Evolutionary conservation across 2,888 invertebrate species (phyloP), one percentile per base, ranked within the genome.

Genomic region (Calliphora vomitoria): DNA sequence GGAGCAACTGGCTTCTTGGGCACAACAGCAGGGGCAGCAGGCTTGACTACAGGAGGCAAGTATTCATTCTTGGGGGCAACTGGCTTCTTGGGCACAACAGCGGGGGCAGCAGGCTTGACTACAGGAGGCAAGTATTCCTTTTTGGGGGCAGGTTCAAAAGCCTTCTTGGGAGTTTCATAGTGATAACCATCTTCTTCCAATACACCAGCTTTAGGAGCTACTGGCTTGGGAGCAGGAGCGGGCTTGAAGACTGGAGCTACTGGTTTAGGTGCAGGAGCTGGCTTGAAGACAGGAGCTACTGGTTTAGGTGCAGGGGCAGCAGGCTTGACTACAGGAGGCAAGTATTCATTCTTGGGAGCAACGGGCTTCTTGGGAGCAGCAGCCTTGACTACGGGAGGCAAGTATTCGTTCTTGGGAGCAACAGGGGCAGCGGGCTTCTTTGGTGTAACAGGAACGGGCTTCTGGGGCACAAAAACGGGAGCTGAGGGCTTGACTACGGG

Each of bases 151-250:
- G 64, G 69, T 38, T 50, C 50, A n/a, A 84, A 84, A 44, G 38
- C 11, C 8, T 64, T 72, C n/a, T 55, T 84, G 13, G 84, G 84
- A 0, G 20, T 0, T 20, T 89, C 79, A 68, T 92, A 92, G 82
- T 92, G 92, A 78, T 92, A 92, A 35, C 92, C 92, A 90, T 93
- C 93, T 4, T 90, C 90, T 25, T 93, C 90, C 72, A 92, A 89
- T 58, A 90, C 44, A 53, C 80, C 68, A 68, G 47, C 20, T 18
- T 68, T 68, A 6, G 68, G 68, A 5, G 66, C 66, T 8, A 64
- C 64, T 1, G 64, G 76, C 4, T 80, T 58, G 5, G 84, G 71
- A 4, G 74, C 60, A 20, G 79, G 66, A 20, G 83, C 82, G 20
- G 83, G 72, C 8, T 79, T 78, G 68, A 13, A 50, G n/a, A 50